Evolutionary conservation across 2,113 vertebrate species (phyloP).

Genomic region (Neoarius graeffei): DNA sequence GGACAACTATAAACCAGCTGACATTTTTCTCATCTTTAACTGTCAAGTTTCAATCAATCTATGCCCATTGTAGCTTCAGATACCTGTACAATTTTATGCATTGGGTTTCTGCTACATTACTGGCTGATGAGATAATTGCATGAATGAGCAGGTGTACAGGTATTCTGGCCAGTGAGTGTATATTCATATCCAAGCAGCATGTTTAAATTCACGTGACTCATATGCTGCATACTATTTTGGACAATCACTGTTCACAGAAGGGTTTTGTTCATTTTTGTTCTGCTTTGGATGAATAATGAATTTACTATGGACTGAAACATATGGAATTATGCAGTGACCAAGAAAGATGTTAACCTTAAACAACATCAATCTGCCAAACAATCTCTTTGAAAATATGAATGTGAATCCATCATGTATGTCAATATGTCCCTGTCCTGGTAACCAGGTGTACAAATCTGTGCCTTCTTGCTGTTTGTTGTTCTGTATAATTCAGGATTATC

Average conservation of each 20-base stretch:
- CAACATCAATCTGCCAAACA: background rate
- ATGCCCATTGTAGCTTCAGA: background rate
- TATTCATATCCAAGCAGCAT: too few relatives aligned
- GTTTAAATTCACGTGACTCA: too few relatives aligned
- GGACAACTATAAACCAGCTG: background rate
- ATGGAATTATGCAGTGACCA: too few relatives aligned
- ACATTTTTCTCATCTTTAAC: too few relatives aligned
- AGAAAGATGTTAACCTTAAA: background rate
- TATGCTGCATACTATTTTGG: too few relatives aligned
- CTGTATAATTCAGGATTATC: background rate
- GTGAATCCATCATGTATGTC: background rate
- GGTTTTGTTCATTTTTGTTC: too few relatives aligned
- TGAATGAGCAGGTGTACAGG: background rate
- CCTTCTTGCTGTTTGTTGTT: background rate
- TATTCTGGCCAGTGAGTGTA: background rate
- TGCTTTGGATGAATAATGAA: background rate
- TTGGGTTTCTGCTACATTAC: background rate
- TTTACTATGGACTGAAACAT: background rate
- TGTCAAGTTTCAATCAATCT: too few relatives aligned
- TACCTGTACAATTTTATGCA: background rate
- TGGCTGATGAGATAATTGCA: too few relatives aligned
- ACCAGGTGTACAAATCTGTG: background rate
- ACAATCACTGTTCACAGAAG: too few relatives aligned
- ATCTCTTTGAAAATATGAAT: background rate
- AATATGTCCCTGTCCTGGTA: background rate